phyloP scores from a whole-genome alignment of 2,113 vertebrate species.

The Centrocercus urophasianus region DNA sequence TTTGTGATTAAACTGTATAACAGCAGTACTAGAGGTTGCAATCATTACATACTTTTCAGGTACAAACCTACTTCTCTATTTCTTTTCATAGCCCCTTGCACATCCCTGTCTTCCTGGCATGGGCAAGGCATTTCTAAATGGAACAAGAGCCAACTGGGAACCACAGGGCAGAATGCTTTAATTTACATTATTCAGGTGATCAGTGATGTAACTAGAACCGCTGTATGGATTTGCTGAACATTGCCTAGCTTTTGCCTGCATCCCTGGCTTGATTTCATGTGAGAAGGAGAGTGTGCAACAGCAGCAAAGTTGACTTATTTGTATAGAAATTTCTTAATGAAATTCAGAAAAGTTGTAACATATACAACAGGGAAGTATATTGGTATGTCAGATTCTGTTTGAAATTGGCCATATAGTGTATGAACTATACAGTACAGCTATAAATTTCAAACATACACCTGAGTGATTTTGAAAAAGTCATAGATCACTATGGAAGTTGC shows the following conservation, averaged over 20 bases:
- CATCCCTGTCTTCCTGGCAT: rapidly evolving
- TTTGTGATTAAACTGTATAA: background rate
- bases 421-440: background rate
- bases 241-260: background rate
- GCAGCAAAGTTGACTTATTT: background rate
- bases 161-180: background rate
- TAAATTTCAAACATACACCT: background rate
- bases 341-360: background rate
- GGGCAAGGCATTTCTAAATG: background rate
- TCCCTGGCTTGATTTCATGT: background rate
- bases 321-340: background rate
- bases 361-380: background rate
- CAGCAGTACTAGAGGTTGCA: background rate
- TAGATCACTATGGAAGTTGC: background rate
- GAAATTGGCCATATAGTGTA: background rate
- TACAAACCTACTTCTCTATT: background rate
- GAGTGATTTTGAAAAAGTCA: background rate
- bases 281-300: background rate
- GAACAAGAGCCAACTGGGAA: background rate
- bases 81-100: background rate
- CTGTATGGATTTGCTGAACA: background rate
- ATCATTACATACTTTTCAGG: rapidly evolving
- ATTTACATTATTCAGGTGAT: background rate
- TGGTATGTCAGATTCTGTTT: background rate
- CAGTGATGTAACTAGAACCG: background rate